Percentiles rank a stretch among this genome's conserved stretches.
phyloP scores from a whole-genome alignment of 2,797 vertebrate genomes.

The Hippoglossus hippoglossus region DNA sequence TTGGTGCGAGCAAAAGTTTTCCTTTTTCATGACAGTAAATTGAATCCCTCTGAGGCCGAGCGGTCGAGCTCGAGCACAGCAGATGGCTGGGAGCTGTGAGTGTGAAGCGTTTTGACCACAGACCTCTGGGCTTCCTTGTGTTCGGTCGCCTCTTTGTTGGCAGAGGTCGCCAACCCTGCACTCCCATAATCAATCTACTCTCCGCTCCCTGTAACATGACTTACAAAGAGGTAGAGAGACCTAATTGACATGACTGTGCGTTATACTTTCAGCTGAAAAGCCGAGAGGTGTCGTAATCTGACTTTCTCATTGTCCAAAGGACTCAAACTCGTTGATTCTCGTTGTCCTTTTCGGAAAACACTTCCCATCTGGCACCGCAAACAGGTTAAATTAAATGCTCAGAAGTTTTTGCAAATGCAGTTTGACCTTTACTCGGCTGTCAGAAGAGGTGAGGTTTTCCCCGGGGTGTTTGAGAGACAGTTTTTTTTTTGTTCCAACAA shows the following conservation, averaged over 20 bases:
- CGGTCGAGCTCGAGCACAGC: not conserved
- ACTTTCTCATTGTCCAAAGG: constrained; percentile 57
- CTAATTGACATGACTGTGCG: constrained; percentile 16
- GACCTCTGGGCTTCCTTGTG: constrained; percentile 24
- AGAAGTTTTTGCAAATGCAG: constrained; percentile 42
- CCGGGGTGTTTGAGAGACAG: not conserved
- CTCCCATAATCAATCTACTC: constrained; percentile 69
- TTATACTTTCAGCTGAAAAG: constrained; percentile 26
- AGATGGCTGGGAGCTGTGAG: constrained; percentile 29
- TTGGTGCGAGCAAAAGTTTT: constrained; percentile 17
- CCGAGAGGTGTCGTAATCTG: constrained; percentile 50
- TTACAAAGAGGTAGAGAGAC: constrained; percentile 36
- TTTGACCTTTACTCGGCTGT: constrained; percentile 45
- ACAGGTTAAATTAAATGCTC: constrained; percentile 43
- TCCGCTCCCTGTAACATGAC: constrained; percentile 30
- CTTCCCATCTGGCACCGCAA: constrained; percentile 35
- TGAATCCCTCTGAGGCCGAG: constrained; percentile 3
- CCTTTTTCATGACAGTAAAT: constrained; percentile 13
- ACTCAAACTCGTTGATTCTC: constrained; percentile 43
- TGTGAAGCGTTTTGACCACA: constrained; percentile 17
- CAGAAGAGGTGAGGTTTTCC: not conserved
- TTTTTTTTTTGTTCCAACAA: constrained; percentile 1
- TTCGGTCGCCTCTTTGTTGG: constrained; percentile 47
- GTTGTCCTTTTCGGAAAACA: constrained; percentile 33
- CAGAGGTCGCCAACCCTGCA: constrained; percentile 53